These are phyloP conservation scores for Pomacea canaliculata DNA, from an alignment of 2,888 invertebrate species.

Conservation along the genomic window DNA sequence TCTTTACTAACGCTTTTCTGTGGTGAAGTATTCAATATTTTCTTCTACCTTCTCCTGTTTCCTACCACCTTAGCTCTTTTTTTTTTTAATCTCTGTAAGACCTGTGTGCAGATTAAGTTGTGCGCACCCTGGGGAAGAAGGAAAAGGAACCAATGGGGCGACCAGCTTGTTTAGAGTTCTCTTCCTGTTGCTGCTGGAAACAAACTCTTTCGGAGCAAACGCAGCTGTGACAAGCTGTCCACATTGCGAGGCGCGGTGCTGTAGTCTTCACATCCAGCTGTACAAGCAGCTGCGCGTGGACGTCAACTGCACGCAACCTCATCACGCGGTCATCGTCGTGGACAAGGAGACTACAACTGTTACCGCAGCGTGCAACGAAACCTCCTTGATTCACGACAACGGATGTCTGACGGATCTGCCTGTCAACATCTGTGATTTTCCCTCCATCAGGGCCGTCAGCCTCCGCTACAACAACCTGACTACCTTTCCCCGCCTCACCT, in stretches of 20 bases:
- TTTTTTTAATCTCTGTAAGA: too few species aligned
- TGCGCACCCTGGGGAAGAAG: too few species aligned
- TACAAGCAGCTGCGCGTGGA: background rate
- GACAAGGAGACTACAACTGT: background rate
- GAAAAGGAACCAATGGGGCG: too few species aligned
- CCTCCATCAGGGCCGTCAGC: slow-evolving; percentile 6
- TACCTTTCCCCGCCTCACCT: background rate
- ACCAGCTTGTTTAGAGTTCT: too few species aligned
- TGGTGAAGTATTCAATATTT: too few species aligned
- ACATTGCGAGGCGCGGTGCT: background rate
- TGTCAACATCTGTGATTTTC: slow-evolving; percentile 5
- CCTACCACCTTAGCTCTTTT: too few species aligned
- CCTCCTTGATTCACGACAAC: background rate
- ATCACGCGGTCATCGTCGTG: background rate
- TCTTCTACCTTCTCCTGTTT: too few species aligned
- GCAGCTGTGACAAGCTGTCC: background rate
- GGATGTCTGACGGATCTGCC: slow-evolving; percentile 11
- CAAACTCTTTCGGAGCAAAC: background rate
- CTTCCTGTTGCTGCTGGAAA: background rate
- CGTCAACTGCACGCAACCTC: slow-evolving; percentile 9
- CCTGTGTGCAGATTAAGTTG: too few species aligned
- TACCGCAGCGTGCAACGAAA: too few species aligned
- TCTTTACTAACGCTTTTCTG: too few species aligned
- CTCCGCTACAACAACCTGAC: slow-evolving; percentile 1
- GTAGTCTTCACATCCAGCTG: background rate